Evolutionary conservation across 2,888 invertebrate genomes (phyloP).

Genomic region (Amphipyra berbera): DNA sequence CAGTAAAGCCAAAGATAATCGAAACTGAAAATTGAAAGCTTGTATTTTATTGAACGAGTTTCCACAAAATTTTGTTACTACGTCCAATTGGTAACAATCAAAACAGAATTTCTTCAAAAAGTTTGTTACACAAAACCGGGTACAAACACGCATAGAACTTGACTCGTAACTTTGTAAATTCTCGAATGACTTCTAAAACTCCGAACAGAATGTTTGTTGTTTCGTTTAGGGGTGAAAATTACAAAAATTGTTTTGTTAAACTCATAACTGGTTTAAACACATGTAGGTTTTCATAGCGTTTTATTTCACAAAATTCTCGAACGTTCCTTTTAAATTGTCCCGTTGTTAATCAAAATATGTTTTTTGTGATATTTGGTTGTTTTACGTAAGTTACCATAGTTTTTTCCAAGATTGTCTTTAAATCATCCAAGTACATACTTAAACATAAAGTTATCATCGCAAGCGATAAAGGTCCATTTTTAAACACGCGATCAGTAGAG

Average conservation of each 20-base stretch:
- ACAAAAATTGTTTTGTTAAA: slow-evolving; percentile 50
- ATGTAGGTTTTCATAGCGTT: slow-evolving; percentile 15
- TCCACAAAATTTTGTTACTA: slow-evolving; percentile 13
- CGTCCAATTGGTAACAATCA: slow-evolving; percentile 42
- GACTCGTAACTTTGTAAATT: slow-evolving; percentile 57
- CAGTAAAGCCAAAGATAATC: not conserved
- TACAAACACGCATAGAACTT: slow-evolving; percentile 63
- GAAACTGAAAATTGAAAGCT: slow-evolving; percentile 22
- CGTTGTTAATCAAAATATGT: slow-evolving; percentile 3
- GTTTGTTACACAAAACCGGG: slow-evolving; percentile 51
- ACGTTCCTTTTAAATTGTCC: slow-evolving; percentile 22
- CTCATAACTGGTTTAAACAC: slow-evolving; percentile 32
- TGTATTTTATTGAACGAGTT: slow-evolving; percentile 40
- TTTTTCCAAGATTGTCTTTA: too few species aligned
- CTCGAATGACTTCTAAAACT: slow-evolving; percentile 64
- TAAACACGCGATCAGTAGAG: too few species aligned
- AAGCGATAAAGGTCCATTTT: too few species aligned
- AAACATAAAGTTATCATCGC: too few species aligned
- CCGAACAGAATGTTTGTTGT: slow-evolving; percentile 57
- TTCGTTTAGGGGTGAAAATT: slow-evolving; percentile 60
- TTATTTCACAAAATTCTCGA: slow-evolving; percentile 21
- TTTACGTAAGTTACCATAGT: not conserved
- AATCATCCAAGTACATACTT: too few species aligned
- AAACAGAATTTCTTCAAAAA: slow-evolving; percentile 51
- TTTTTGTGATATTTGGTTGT: not conserved